These are phyloP conservation scores for Hydra vulgaris DNA, from an alignment of 30 jellyfish, hydroid and myxozoan species.

Conservation along the genomic window DNA sequence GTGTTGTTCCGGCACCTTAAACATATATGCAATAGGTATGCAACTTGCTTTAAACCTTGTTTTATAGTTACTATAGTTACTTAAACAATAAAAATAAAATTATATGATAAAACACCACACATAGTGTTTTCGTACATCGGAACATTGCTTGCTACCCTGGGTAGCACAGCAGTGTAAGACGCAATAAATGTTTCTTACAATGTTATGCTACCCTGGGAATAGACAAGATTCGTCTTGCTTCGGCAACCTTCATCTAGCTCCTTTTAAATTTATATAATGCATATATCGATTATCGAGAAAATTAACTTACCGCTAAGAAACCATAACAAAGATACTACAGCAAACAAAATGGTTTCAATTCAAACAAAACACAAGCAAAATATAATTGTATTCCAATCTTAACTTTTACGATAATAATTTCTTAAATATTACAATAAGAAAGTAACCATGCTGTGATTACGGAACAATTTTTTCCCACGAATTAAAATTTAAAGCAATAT, in stretches of 20 bases:
- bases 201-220: constrained; percentile 96
- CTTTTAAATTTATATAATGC: neutral
- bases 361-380: constrained; percentile 17
- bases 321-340: constrained; percentile 19
- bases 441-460: neutral
- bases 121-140: too few relatives aligned
- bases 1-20: constrained; percentile 42
- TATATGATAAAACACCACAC: too few relatives aligned
- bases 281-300: neutral
- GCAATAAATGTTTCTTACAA: constrained; percentile 91
- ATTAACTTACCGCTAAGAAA: constrained; percentile 15
- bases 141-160: too few relatives aligned
- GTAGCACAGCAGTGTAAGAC: constrained; percentile 60
- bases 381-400: neutral
- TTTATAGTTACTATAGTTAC: too few relatives aligned
- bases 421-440: too few relatives aligned
- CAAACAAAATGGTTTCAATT: constrained; percentile 36
- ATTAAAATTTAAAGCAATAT: neutral
- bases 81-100: too few relatives aligned
- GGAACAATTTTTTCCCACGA: neutral
- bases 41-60: neutral
- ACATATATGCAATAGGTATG: neutral
- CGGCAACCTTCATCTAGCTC: too few relatives aligned
- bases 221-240: neutral
- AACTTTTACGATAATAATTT: neutral